phyloP scores from a whole-genome alignment of 2,797 vertebrate species.

The Malurus splendens region DNA sequence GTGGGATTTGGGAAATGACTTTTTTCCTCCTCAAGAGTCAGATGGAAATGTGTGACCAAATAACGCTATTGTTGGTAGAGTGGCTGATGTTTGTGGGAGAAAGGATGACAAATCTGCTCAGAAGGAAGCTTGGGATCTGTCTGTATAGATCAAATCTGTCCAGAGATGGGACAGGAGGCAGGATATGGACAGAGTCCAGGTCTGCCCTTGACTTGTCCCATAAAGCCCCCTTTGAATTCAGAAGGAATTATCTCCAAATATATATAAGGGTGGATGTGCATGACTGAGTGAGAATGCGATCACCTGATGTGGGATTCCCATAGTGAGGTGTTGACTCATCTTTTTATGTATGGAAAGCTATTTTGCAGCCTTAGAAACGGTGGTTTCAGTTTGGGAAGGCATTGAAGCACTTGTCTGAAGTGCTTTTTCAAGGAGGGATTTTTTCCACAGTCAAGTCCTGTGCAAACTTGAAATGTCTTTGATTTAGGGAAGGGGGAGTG shows the following conservation, averaged over 20 bases:
- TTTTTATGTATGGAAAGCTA: not conserved
- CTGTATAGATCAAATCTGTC: not conserved
- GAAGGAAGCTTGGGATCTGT: not conserved
- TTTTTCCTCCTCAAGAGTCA: not conserved
- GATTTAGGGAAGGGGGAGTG: not conserved
- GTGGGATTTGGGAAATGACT: not conserved
- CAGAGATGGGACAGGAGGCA: not conserved
- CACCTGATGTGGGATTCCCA: not conserved
- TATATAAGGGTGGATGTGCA: not conserved
- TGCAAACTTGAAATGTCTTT: conserved; percentile 33
- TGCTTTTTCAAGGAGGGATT: not conserved
- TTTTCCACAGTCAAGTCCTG: not conserved
- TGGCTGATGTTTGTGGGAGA: not conserved
- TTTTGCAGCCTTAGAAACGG: not conserved
- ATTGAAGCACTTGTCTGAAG: not conserved
- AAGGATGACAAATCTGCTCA: not conserved
- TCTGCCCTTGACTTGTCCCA: not conserved
- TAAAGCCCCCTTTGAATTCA: not conserved
- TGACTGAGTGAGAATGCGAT: not conserved
- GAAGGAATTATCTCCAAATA: not conserved
- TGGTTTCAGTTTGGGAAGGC: not conserved
- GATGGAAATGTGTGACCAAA: not conserved
- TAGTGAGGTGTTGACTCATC: not conserved
- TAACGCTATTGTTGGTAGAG: accelerated
- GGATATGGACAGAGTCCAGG: not conserved